Base-by-base conservation (phyloP, 1,140 invertebrate species). In the Drosophila nasuta region DNA sequence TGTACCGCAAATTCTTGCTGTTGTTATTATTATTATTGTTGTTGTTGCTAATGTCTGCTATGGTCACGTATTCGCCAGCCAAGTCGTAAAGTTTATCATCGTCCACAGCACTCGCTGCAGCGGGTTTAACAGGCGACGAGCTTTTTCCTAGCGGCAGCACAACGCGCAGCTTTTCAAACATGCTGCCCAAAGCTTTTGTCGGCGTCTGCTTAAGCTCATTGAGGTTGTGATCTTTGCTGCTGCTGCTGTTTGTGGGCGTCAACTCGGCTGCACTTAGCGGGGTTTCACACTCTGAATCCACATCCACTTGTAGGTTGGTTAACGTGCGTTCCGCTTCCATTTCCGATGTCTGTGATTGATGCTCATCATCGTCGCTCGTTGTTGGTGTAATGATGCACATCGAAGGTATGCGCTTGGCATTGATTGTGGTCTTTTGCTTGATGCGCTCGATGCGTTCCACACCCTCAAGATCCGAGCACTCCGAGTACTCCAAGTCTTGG, bases 321-420 rank as follows among this genome's bases (percentile, higher is more conserved):
- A 91, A 46, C 1, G 91, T 92, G 4, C 82, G 75, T 33, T 92
- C 86, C n/a, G 79, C 69, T 17, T 76, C 75, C 48, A 56, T 35
- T 30, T 80, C 87, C 0, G 56, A 30, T 0, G 56, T 25, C 59
- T 66, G 82, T 72, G n/a, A 92, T 66, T 94, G 92, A 59, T 94
- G 91, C 65, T 95, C 95, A 86, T 97, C 97, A 81, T 98, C 97
- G 74, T 98, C 97, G 52, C 96, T 97, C 63, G 96, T 96, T 1
- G 96, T 95, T 7, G 97, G 97, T 5, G 97, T 98, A 13, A 98
- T 97, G 0, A 97, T 97, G 92, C 97, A 98, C 96, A 98, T 97
- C 0, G 97, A 97, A 3, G 97, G 97, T 88, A 98, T 98, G 74
- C 97, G 94, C 78, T 96, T 97, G 8, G 96, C 96, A 75, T 96